Base-by-base conservation (phyloP, 2,113 vertebrate genomes). In the Ceyx cyanopectus region DNA sequence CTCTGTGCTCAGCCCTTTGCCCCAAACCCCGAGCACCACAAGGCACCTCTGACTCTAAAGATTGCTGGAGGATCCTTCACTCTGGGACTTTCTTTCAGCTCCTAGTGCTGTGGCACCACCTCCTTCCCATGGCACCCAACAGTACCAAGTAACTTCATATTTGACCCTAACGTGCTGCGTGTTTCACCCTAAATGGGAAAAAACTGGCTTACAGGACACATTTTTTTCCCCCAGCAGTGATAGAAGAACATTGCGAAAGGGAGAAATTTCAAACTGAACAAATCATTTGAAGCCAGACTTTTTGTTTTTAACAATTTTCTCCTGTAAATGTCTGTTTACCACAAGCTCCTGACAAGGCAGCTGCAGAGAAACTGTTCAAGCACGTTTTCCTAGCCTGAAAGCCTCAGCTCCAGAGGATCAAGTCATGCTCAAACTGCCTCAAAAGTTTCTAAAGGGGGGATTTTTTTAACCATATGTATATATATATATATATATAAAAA, bases 301-400 rank as follows among this genome's bases (percentile, higher is more conserved):
- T 40, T 70, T 93, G 45, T 57, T 89, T 93, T 88, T 62, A 74
- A 70, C 51, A 34, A 22, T 89, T 90, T 88, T 63, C 53, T 74
- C 40, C 80, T 0, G 2, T 94, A 91, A 92, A 88, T 85, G 72
- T 87, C 87, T 88, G 53, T 95, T 90, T 95, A 67, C 73, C 56
- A 43, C 4, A 21, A 91, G 50, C 37, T 87, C 46, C 90, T 91
- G 80, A 90, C 79, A 68, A 83, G 79, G 68, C 65, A 91, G 88
- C 34, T 78, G 88, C 60, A 90, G 40, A 74, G 65, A 56, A 3
- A 5, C 8, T 58, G 3, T 34, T 79, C 20, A 54, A 17, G 23
- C 19, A 63, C 30, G 2, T 40, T 81, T 81, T 27, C 68, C 27
- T 32, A 54, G 67, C 48, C 75, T 80, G 63, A 56, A 63, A 83